Evolutionary conservation across 2,797 vertebrate genomes (phyloP), one percentile per base, ranked within the genome.

Genomic region (Menidia menidia): DNA sequence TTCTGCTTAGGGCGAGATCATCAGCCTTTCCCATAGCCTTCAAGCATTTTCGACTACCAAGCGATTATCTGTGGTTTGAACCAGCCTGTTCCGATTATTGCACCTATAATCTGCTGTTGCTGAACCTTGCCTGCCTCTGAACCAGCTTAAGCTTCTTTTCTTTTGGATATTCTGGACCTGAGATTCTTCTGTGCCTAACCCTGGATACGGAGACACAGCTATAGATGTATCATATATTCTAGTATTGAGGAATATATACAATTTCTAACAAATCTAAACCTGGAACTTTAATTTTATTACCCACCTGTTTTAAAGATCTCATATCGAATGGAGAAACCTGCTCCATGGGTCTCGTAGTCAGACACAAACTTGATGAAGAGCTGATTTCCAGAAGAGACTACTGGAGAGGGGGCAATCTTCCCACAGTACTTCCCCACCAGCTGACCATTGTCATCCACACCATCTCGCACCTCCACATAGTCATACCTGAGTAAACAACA

Each of bases 331-430:
- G 98, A 99, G 92, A 99, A 99, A 75, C 98, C 98, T 3, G 98
- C 98, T 55, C 98, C 98, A 0, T 99, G 97, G 0, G 98, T 99
- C 93, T 99, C 98, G 14, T 99, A 99, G 92, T 99, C 98, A 0
- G 98, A 98, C 87, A 99, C 98, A 80, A 99, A 99, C 90, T 96
- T 97, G 91, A 99, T 97, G 88, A 97, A 97, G 74, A 99, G 95
- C 85, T 96, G 95, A 33, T 97, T 97, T 71, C 96, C 96, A 0
- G 96, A 95, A 75, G 98, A 99, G 82, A 98, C 93, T 16, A 98
- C 90, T 0, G 97, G 95, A 63, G 97, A 95, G 16, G 98, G 98
- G 4, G 98, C 98, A 18, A 99, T 99, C 93, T 99, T 99, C 64
- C 98, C 98, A 60, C 98, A 99, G 91, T 95, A 98, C 90, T 99